Percentiles rank a stretch among this genome's conserved stretches.
Conservation (phyloP, 2,797 vertebrate genomes). For the Chloroceryle inda region DNA sequence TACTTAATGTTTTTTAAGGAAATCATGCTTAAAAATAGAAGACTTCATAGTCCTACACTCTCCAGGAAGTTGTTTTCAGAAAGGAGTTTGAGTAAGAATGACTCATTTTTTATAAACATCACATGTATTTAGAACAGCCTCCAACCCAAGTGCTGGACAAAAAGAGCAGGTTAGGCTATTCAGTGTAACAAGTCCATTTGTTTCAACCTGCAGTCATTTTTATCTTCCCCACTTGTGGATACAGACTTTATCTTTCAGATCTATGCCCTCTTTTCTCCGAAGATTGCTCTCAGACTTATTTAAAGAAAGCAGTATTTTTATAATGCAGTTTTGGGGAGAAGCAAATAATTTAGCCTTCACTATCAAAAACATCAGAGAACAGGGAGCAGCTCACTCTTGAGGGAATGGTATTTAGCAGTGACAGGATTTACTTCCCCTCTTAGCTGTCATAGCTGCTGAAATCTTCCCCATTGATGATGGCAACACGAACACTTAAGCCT, state of each 20-base stretch:
- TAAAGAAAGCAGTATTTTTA: neutral
- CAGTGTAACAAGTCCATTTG: neutral
- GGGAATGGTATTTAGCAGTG: neutral
- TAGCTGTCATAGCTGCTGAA: neutral
- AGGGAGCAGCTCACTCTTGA: neutral
- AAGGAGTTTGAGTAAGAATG: neutral
- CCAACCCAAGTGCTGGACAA: neutral
- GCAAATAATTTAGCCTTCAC: neutral
- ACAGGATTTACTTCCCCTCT: neutral
- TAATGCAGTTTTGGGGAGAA: neutral
- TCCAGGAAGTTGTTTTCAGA: conserved; percentile 4
- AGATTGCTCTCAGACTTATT: neutral
- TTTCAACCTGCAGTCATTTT: neutral
- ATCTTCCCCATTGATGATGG: neutral
- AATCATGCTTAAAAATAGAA: conserved; percentile 33
- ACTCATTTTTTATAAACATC: conserved; percentile 13
- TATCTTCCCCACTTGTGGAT: neutral
- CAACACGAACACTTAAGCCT: neutral
- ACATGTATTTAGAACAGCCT: neutral
- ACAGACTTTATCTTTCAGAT: neutral
- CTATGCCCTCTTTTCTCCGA: neutral
- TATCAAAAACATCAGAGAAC: neutral
- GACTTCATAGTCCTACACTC: neutral
- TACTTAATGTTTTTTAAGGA: conserved; percentile 21
- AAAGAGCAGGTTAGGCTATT: neutral